Evolutionary conservation across 2,797 vertebrate species (phyloP), one percentile per base, ranked within the genome.

Genomic region (Myotis daubentonii): DNA sequence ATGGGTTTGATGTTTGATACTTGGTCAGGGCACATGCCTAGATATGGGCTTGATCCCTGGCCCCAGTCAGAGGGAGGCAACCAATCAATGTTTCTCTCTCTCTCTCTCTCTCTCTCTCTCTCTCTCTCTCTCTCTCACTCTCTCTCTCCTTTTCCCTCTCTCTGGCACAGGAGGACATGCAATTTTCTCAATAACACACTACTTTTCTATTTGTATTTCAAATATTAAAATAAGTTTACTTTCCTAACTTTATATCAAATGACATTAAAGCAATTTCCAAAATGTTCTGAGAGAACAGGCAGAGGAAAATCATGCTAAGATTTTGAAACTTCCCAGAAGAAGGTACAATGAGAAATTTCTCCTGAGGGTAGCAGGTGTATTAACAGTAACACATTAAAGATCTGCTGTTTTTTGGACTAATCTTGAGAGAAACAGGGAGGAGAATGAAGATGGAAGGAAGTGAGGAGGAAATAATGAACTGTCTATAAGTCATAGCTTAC

Each of bases 161-260:
- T 81, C 82, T 51, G 33, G 10, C 81, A 3, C 6, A 7, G 70
- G 15, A 65, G 7, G 55, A 57, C n/a, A n/a, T 88, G 74, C 53
- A 23, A 76, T 76, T 94, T 94, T 25, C 20, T 89, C 81, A 66
- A 65, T 88, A 91, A 55, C n/a, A 95, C 16, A 70, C 33, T n/a
- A 51, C 47, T 93, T 87, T 83, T 19, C 30, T 79, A 65, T 72
- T 89, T 89, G 33, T 76, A 70, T 89, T 76, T 83, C 10, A 89
- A 83, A 60, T 83, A 70, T 66, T 88, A 55, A 94, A 88, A 84
- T 78, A 22, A 85, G 7, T 84, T 91, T 89, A 8, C 36, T 82
- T 96, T 93, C 28, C 44, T 89, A 13, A 76, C 47, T 79, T 93
- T 89, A 55, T 20, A 55, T 81, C 19, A 87, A 91, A 79, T 33